phyloP scores from a whole-genome alignment of 2,113 vertebrate species.

The Rhagologus leucostigma region DNA sequence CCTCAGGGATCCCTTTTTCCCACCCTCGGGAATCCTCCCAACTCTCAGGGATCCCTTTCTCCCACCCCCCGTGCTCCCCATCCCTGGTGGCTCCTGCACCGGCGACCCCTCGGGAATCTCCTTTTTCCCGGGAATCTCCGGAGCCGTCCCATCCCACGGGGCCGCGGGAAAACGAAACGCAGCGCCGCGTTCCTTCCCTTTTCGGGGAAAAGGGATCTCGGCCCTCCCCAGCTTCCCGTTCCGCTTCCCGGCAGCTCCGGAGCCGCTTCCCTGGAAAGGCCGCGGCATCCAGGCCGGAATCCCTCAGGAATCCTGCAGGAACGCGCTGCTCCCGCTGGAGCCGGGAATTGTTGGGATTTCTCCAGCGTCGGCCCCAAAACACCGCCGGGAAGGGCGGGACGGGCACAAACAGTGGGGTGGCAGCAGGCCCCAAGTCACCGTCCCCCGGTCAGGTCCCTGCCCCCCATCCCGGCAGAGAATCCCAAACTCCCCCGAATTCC shows the following conservation, averaged over 20 bases:
- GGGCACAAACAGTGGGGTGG: rapidly evolving
- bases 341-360: background rate
- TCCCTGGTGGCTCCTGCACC: background rate
- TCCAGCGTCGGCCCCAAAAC: background rate
- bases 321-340: background rate
- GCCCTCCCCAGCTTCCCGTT: background rate
- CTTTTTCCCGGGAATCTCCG: rapidly evolving
- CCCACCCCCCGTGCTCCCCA: background rate
- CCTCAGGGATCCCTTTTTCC: background rate
- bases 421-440: rapidly evolving
- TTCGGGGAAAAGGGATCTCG: background rate
- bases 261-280: background rate
- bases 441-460: background rate
- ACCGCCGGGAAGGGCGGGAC: background rate
- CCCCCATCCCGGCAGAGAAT: background rate
- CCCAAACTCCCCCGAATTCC: background rate
- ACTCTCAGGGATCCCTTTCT: background rate
- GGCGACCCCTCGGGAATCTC: background rate
- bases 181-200: background rate
- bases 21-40: background rate
- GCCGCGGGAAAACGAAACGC: rapidly evolving
- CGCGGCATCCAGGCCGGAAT: background rate
- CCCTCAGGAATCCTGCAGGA: background rate
- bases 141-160: rapidly evolving
- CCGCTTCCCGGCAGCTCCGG: background rate